phyloP scores from a whole-genome alignment of 92 coral and sea anemone species.

The Desmophyllum pertusum region DNA sequence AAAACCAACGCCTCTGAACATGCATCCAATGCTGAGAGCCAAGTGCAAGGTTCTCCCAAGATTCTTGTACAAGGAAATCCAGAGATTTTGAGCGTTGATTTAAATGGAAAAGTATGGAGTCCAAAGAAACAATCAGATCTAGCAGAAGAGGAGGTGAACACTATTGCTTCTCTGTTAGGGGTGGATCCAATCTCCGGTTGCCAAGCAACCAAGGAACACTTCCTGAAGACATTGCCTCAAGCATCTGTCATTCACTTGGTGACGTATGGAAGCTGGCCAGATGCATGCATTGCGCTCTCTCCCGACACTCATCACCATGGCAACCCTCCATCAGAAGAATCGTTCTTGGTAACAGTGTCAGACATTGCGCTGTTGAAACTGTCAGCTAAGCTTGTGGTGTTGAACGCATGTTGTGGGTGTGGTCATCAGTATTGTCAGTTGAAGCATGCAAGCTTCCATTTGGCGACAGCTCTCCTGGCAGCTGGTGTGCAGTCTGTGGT shows the following conservation, averaged over 20 bases:
- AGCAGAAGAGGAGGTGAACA: conserved; percentile 78
- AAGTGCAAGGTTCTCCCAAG: not conserved
- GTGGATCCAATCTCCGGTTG: conserved; percentile 73
- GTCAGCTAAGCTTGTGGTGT: conserved; percentile 70
- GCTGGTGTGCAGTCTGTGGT: conserved; percentile 77
- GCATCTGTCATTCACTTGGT: conserved; percentile 79
- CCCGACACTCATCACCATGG: conserved; percentile 60
- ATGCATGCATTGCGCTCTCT: conserved; percentile 75
- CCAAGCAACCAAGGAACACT: conserved; percentile 78
- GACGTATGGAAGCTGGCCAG: conserved; percentile 77
- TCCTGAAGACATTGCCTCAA: conserved; percentile 53
- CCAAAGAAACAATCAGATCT: conserved; percentile 63
- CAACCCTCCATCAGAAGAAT: conserved; percentile 62
- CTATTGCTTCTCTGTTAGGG: conserved; percentile 76
- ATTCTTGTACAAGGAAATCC: conserved; percentile 82
- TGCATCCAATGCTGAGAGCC: not conserved
- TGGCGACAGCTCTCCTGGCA: conserved; percentile 80
- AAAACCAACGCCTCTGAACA: not conserved
- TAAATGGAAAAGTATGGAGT: conserved; percentile 64
- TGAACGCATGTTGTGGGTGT: conserved; percentile 83
- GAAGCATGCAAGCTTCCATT: conserved; percentile 51
- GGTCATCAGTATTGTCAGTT: conserved; percentile 72
- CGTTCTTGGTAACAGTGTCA: conserved; percentile 63
- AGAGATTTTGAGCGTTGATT: conserved; percentile 58
- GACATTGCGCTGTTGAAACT: conserved; percentile 65